A percentile compares a stretch with the other conserved stretches of the same genome.
phyloP scores from a whole-genome alignment of 1,140 invertebrate genomes.

The Scaptomyza montana region DNA sequence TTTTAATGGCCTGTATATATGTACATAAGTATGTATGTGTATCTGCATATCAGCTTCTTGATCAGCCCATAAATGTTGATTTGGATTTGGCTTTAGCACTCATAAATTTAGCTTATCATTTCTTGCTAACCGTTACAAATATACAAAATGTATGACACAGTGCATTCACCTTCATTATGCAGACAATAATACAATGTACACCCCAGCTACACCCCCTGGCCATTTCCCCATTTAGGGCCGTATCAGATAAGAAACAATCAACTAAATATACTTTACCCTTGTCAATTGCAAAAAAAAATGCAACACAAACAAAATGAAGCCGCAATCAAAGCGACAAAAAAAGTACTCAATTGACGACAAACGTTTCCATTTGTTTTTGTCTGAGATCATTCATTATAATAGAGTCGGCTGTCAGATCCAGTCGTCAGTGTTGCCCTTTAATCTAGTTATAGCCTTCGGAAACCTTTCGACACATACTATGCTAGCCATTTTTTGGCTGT shows the following conservation, averaged over 20 bases:
- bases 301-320: background rate
- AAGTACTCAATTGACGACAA: constrained; percentile 43
- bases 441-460: background rate
- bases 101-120: background rate
- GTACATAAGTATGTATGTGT: background rate
- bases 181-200: background rate
- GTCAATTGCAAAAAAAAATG: constrained; percentile 19
- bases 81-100: too few species aligned
- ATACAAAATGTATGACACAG: background rate
- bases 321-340: constrained; percentile 26
- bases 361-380: constrained; percentile 28
- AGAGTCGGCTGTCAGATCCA: constrained; percentile 26
- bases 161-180: constrained; percentile 53
- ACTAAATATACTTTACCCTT: constrained; percentile 1
- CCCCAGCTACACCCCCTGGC: background rate
- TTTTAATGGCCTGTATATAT: constrained; percentile 18
- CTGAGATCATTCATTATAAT: constrained; percentile 53
- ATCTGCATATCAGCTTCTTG: constrained; percentile 41
- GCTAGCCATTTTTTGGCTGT: background rate
- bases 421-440: background rate
- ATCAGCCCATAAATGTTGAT: constrained; percentile 26
- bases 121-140: background rate
- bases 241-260: constrained; percentile 5
- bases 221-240: background rate
- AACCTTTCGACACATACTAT: background rate